Base-by-base conservation (phyloP, 2,113 vertebrate genomes). In the Tauraco erythrolophus region DNA sequence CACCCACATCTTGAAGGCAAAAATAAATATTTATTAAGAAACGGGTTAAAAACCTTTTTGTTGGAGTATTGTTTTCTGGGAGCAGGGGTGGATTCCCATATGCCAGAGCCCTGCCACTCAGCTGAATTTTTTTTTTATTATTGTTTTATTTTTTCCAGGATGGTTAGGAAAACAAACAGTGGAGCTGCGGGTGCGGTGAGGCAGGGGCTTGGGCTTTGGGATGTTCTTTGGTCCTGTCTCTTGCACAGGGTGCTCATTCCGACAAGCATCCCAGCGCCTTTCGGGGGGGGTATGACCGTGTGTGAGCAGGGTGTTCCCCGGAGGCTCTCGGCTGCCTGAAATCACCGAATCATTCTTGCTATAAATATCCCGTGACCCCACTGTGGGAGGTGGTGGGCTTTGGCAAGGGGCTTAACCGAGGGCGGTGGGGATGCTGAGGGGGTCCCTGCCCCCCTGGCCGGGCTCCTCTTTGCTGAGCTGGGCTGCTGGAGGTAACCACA, bases 1-100 rank as follows among this genome's bases (percentile, higher is more conserved):
- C 87, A 64, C 94, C 85, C 84, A 88, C 88, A 19, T 94, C 82
- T 94, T 33, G 16, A 19, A 82, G 69, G 69, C 5, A 0, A 81
- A 87, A 95, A 95, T 69, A 88, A 72, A 92, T 74, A 57, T 83
- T 92, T 77, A 43, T 94, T 87, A 84, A 95, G 95, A 95, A 88
- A 92, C 0, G 50, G 83, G 88, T 95, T 93, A 95, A 92, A 96
- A 88, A 68, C 25, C 61, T 92, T 90, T 84, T 54, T 64, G 56
- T 87, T 68, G 77, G 24, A 76, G 39, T 39, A 89, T 83, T 92
- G 89, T 89, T 84, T 92, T 56, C 25, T 57, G 54, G 72, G 68
- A 72, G 92, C 54, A 64, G 39, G 48, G 68, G 14, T 84, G 69
- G 57, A 18, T 91, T 92, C 35, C 68, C 35, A 0, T 45, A 15